phyloP scores from a whole-genome alignment of 2,797 vertebrate species.

The Chaenodraco wilsoni region DNA sequence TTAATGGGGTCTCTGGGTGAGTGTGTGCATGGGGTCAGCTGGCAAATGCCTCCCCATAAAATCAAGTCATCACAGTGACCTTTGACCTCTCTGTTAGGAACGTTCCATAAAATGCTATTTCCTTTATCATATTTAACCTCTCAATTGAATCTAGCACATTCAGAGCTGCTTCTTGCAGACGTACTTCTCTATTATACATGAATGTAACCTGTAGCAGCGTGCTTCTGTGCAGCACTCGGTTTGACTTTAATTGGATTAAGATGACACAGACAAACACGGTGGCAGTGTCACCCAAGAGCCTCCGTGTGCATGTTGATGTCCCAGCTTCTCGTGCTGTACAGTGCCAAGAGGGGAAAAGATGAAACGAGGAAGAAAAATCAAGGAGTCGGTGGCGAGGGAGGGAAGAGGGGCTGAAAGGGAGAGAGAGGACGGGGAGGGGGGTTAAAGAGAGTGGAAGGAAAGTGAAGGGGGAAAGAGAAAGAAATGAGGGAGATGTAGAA shows the following conservation, averaged over 20 bases:
- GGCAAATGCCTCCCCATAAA: background rate
- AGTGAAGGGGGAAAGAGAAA: background rate
- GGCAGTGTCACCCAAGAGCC: slow-evolving; percentile 38
- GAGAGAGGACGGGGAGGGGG: slow-evolving; percentile 2
- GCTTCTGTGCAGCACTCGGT: slow-evolving; percentile 27
- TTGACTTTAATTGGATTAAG: slow-evolving; percentile 62
- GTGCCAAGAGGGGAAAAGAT: slow-evolving; percentile 23
- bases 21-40: background rate
- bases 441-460: slow-evolving; percentile 13
- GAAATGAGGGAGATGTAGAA: slow-evolving; percentile 6
- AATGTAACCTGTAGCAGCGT: slow-evolving; percentile 7
- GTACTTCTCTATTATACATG: slow-evolving; percentile 28
- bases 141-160: background rate
- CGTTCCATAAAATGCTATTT: background rate
- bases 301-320: slow-evolving; percentile 25
- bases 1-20: background rate
- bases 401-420: slow-evolving; percentile 11
- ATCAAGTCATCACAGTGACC: background rate
- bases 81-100: slow-evolving; percentile 11
- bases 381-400: slow-evolving; percentile 4
- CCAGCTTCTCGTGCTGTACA: slow-evolving; percentile 21
- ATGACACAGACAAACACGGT: slow-evolving; percentile 44
- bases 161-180: background rate
- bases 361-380: slow-evolving; percentile 27
- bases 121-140: background rate